Base-by-base conservation (phyloP, 2,113 vertebrate species). In the Orientallactaga bullata region DNA sequence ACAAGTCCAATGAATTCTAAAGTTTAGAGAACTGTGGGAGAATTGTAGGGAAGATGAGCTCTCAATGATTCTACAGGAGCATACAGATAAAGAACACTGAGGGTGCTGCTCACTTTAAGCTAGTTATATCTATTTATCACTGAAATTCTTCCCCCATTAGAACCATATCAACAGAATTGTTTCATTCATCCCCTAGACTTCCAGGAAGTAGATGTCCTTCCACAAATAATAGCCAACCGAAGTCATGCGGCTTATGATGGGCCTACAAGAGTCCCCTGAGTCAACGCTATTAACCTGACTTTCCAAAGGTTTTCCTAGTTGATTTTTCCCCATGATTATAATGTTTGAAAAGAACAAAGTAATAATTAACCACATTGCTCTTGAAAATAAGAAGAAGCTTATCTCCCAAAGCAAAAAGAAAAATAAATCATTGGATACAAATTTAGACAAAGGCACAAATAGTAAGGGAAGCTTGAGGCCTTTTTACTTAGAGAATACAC, bases 1-100 rank as follows among this genome's bases (percentile, higher is more conserved):
- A 68, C 21, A 73, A 37, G 61, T 39, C 39, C 55, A 93, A 47
- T 35, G 3, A 65, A 68, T 65, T 68, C 13, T 21, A 63, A 82
- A 71, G 1, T 42, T 17, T 10, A 35, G 37, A 55, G 30, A 89
- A 58, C 0, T 5, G 23, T 1, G 17, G 24, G 10, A 5, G 82
- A 39, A 71, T 80, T 71, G 51, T 8, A 51, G 60, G 47, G 37
- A 4, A 7, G 9, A 5, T 28, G 35, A 84, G 18, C 42, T 26
- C 2, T 74, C 24, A 42, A 7, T 32, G 17, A 0, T 60, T 81
- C 66, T 65, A 47, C 0, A 51, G 51, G 47, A 4, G 51, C 30
- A 1, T 2, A 58, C 17, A n/a, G 17, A 12, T 74, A 12, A 80
- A n/a, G 6, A 10, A 0, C 5, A n/a, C 3, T 3, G 28, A 13